phyloP scores from a whole-genome alignment of 2,888 invertebrate species.

The Steinernema carpocapsae region DNA sequence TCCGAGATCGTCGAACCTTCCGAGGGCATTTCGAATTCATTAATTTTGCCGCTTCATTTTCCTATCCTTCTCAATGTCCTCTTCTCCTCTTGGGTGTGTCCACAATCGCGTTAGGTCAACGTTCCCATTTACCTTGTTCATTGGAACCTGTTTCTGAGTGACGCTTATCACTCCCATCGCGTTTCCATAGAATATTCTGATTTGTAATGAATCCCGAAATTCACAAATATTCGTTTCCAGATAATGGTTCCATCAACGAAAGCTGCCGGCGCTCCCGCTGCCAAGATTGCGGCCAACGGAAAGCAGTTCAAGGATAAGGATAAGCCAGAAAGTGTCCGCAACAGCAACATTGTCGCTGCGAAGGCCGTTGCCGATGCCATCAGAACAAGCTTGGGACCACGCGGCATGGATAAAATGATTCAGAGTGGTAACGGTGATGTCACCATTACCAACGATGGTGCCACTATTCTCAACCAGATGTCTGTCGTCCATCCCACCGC shows the following conservation, averaged over 20 bases:
- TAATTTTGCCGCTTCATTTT: not conserved
- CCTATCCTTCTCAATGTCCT: not conserved
- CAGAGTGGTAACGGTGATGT: conserved; percentile 96
- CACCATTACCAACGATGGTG: conserved; percentile 98
- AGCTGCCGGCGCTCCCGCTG: conserved; percentile 31
- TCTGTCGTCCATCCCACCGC: conserved; percentile 97
- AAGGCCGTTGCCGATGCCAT: conserved; percentile 98
- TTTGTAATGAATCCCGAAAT: too few species aligned
- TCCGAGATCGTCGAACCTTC: not conserved
- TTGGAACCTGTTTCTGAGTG: not conserved
- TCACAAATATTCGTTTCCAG: not conserved
- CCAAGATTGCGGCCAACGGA: conserved; percentile 25
- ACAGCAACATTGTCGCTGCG: conserved; percentile 94
- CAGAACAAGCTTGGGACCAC: conserved; percentile 94
- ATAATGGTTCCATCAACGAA: conserved; percentile 37
- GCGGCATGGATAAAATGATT: conserved; percentile 99
- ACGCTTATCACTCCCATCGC: not conserved
- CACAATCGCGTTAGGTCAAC: not conserved
- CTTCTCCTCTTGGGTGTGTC: not conserved
- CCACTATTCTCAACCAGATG: conserved; percentile 98
- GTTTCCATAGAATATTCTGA: too few species aligned
- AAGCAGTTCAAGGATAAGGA: conserved; percentile 72
- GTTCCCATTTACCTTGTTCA: not conserved
- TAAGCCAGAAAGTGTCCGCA: conserved; percentile 85
- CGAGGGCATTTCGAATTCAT: conserved; percentile 6